phyloP scores from a whole-genome alignment of 2,113 vertebrate genomes.

The Tragulus kanchil region DNA sequence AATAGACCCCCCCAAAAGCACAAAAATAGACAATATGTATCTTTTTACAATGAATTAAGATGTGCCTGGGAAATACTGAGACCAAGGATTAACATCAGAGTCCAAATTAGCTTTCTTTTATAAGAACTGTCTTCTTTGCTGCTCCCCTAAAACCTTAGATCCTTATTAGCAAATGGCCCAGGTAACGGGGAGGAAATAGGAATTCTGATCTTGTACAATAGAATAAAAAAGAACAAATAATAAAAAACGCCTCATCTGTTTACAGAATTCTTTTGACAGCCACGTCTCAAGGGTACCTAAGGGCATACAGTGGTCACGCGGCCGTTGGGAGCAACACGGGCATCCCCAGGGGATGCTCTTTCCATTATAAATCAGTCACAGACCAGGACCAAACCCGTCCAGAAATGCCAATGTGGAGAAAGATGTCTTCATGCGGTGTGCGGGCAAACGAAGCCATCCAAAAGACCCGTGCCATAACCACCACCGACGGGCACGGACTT shows the following conservation, averaged over 20 bases:
- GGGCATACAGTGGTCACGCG: slow-evolving; percentile 76
- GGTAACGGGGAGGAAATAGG: slow-evolving; percentile 65
- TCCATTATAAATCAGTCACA: slow-evolving; percentile 57
- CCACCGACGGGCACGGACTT: slow-evolving; percentile 57
- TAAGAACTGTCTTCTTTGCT: slow-evolving; percentile 77
- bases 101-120: slow-evolving; percentile 47
- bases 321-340: slow-evolving; percentile 48
- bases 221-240: background rate
- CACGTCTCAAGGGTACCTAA: slow-evolving; percentile 85
- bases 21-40: slow-evolving; percentile 78
- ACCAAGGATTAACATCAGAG: background rate
- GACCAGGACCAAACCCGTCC: slow-evolving; percentile 77
- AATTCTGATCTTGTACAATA: background rate
- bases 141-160: slow-evolving; percentile 68
- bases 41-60: slow-evolving; percentile 43
- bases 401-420: slow-evolving; percentile 76
- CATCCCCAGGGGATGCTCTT: slow-evolving; percentile 68
- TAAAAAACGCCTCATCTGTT: slow-evolving; percentile 77
- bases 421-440: slow-evolving; percentile 68
- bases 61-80: background rate
- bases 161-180: slow-evolving; percentile 68
- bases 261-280: slow-evolving; percentile 79
- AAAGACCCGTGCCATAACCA: slow-evolving; percentile 78
- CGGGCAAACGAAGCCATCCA: slow-evolving; percentile 65
- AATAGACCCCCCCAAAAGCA: background rate